Base-by-base conservation (phyloP, 2,113 vertebrate genomes). In the Syngnathus typhle region DNA sequence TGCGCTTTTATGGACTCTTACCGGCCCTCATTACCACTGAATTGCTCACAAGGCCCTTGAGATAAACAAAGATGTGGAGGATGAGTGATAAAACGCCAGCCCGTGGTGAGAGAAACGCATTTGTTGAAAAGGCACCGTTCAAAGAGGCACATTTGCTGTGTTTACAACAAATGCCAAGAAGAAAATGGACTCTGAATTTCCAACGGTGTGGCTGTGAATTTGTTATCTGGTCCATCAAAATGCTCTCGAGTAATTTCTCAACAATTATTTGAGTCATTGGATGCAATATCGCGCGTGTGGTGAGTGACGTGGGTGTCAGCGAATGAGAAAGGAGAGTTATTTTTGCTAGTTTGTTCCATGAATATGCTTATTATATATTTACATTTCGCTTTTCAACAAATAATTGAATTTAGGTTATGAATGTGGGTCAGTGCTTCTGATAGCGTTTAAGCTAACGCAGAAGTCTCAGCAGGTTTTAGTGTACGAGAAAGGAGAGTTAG, bases 1-100 rank as follows among this genome's bases (percentile, higher is more conserved):
- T 38, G 32, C 16, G 43, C 63, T 76, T 79, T 59, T 75, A 82
- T 71, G 60, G 69, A 71, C 71, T 76, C 59, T 72, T 75, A 76
- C 5, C 15, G 61, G 37, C 58, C 66, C 74, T 76, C 69, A 76
- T 76, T 70, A 67, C 23, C 65, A 54, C 80, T 69, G 80, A 55
- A 78, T 76, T 71, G 69, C 74, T 74, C 62, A 58, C 56, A 47
- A 60, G 59, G 37, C 18, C 38, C 37, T 11, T 10, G 37, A 60
- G 19, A 60, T 60, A 60, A 44, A 44, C 5, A 27, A n/a, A 6
- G 11, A 27, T 10, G 51, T n/a, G 23, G 36, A 38, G 18, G 4
- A 37, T 3, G n/a, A 51, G 15, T 10, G 19, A 27, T 23, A 62
- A 62, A 62, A 44, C 21, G 60, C 19, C n/a, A 61, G 36, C 16